Base-by-base conservation (phyloP, 1,140 invertebrate genomes). In the Sminthurides bifidus region DNA sequence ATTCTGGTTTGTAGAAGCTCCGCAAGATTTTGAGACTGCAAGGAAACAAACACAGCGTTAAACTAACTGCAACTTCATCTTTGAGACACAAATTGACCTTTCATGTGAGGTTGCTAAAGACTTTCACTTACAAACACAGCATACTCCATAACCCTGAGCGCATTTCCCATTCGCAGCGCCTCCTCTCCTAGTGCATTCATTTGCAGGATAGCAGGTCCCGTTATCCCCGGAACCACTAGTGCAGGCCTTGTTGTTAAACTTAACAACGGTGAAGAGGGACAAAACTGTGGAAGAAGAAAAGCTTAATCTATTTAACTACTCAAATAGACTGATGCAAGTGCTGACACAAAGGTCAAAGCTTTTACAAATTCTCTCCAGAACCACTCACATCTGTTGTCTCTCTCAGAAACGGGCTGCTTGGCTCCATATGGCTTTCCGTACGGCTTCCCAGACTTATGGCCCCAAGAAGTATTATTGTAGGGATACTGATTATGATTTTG, bases 11-110 rank as follows among this genome's bases (percentile, higher is more conserved):
- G 83, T 83, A 2, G 77, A 77, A 30, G 80, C 80, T 0, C 85
- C 85, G 61, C 87, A 91, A 0, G 81, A 79, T 21, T 78, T 77
- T 58, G 84, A 77, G 68, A 87, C 85, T 87, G 29, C 17, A 30
- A 61, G 56, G 29, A 53, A 40, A 54, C 35, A 24, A 41, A n/a
- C n/a, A n/a, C n/a, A n/a, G n/a, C n/a, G n/a, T n/a, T n/a, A n/a
- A n/a, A n/a, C n/a, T n/a, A n/a, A n/a, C n/a, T n/a, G n/a, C n/a
- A 35, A 17, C 23, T 41, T 41, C n/a, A n/a, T 41, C 5, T 41
- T 41, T 41, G n/a, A 17, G n/a, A n/a, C n/a, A 41, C n/a, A 17
- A 41, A 15, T 35, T 8, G 33, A 35, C n/a, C n/a, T 10, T 35
- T 10, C 33, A 35, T 35, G 33, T 10, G 8, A 35, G 8, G n/a